Percentiles rank a stretch among this genome's conserved stretches.
Evolutionary conservation across 2,888 invertebrate species (phyloP).

Genomic region (Allygus modestus): DNA sequence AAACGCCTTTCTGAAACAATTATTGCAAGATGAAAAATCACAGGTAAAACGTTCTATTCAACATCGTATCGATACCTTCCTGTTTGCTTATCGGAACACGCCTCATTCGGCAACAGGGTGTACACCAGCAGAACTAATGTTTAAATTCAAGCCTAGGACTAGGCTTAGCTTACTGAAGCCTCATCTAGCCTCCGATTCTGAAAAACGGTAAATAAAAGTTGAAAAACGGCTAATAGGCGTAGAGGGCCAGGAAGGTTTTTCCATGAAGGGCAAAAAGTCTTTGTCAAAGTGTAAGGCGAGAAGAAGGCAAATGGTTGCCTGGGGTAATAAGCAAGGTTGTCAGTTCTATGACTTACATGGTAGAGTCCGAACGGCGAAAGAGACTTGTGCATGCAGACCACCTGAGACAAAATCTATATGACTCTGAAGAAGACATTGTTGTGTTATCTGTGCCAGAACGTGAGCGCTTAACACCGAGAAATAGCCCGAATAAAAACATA

Average conservation of each 20-base stretch:
- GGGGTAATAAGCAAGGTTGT: background rate
- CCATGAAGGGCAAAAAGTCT: background rate
- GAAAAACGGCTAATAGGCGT: background rate
- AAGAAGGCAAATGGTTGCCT: slow-evolving; percentile 19
- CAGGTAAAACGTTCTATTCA: slow-evolving; percentile 65
- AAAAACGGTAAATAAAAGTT: background rate
- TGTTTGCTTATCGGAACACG: slow-evolving; percentile 67
- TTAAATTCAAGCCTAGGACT: slow-evolving; percentile 14
- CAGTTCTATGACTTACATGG: slow-evolving; percentile 7
- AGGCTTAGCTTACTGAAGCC: background rate
- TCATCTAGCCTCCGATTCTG: background rate
- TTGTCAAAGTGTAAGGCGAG: slow-evolving; percentile 25
- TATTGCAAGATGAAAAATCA: slow-evolving; percentile 9
- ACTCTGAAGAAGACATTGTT: background rate
- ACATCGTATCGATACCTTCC: slow-evolving; percentile 65
- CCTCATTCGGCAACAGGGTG: slow-evolving; percentile 69
- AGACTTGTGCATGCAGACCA: slow-evolving; percentile 25
- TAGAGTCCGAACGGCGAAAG: background rate
- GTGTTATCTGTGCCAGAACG: background rate
- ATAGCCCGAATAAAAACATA: background rate
- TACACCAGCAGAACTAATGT: slow-evolving; percentile 63
- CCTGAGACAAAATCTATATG: background rate
- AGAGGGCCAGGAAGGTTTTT: background rate
- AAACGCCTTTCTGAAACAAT: slow-evolving; percentile 66
- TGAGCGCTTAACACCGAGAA: background rate